Evolutionary conservation across 2,113 vertebrate species (phyloP).

Genomic region (Rafetus swinhoei): DNA sequence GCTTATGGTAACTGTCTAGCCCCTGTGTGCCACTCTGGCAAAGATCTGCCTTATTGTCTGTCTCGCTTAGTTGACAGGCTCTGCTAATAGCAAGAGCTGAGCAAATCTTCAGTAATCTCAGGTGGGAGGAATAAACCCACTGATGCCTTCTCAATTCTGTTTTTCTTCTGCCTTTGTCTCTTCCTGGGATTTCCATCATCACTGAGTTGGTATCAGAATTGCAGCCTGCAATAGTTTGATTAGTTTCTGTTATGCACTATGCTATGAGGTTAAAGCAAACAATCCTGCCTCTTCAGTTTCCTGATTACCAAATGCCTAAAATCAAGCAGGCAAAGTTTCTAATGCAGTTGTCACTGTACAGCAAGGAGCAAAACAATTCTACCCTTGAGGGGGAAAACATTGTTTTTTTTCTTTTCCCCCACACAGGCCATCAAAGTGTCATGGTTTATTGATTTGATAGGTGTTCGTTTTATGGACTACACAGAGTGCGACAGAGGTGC

Average conservation of each 20-base stretch:
- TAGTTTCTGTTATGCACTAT: conserved; percentile 48
- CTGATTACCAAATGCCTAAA: not conserved
- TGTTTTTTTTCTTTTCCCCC: not conserved
- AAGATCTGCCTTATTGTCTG: not conserved
- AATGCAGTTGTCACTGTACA: not conserved
- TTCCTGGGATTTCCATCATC: conserved; percentile 61
- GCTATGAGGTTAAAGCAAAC: conserved; percentile 11
- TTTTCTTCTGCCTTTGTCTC: not conserved
- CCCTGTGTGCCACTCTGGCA: not conserved
- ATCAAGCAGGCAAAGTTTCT: not conserved
- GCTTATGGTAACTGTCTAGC: not conserved
- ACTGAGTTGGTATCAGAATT: not conserved
- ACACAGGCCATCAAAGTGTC: not conserved
- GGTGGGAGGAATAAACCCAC: not conserved
- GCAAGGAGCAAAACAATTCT: not conserved
- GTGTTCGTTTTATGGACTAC: not conserved
- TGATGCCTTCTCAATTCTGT: not conserved
- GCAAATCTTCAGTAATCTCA: not conserved
- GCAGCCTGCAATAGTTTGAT: not conserved
- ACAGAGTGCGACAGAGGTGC: not conserved
- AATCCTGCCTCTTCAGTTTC: not conserved
- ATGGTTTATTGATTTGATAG: not conserved
- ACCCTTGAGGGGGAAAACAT: rapidly evolving
- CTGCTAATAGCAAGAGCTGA: not conserved
- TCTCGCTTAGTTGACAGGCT: rapidly evolving